phyloP scores from a whole-genome alignment of 1,140 invertebrate genomes.

The Drosophila tsacasi region DNA sequence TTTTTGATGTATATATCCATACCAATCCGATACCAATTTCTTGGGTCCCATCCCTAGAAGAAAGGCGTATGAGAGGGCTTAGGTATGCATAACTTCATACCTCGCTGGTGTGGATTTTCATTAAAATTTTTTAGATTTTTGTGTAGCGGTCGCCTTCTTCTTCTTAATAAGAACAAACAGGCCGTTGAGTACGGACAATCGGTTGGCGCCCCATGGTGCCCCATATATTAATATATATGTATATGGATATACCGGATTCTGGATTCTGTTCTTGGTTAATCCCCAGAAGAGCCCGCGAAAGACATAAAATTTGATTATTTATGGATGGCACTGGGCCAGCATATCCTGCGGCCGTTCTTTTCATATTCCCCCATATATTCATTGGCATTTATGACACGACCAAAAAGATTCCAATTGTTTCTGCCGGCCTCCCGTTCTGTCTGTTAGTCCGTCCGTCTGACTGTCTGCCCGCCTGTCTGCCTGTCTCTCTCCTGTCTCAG shows the following conservation, averaged over 20 bases:
- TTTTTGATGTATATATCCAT: not conserved
- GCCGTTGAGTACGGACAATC: slow-evolving; percentile 81
- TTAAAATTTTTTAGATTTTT: slow-evolving; percentile 79
- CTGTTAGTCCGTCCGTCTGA: slow-evolving; percentile 3
- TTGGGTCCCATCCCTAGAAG: slow-evolving; percentile 4
- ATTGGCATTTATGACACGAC: slow-evolving; percentile 80
- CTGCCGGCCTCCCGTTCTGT: slow-evolving; percentile 59
- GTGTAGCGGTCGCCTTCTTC: slow-evolving; percentile 24
- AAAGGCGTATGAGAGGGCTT: not conserved
- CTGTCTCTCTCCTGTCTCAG: slow-evolving; percentile 14
- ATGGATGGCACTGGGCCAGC: slow-evolving; percentile 78
- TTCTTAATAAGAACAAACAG: slow-evolving; percentile 81
- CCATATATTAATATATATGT: slow-evolving; percentile 44
- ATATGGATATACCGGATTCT: slow-evolving; percentile 25
- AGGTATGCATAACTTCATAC: slow-evolving; percentile 55
- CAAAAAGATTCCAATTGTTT: slow-evolving; percentile 79
- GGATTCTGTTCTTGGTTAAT: slow-evolving; percentile 62
- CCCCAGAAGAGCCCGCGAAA: slow-evolving; percentile 65
- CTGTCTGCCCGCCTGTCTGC: not conserved
- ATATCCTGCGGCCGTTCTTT: slow-evolving; percentile 70
- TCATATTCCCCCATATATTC: slow-evolving; percentile 55
- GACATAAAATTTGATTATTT: slow-evolving; percentile 83
- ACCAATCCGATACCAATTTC: not conserved
- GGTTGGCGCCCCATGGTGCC: slow-evolving; percentile 80
- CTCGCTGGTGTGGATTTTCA: slow-evolving; percentile 68